Percentiles rank a stretch among this genome's conserved stretches.
Evolutionary conservation across 2,797 vertebrate genomes (phyloP).

Genomic region (Falco peregrinus): DNA sequence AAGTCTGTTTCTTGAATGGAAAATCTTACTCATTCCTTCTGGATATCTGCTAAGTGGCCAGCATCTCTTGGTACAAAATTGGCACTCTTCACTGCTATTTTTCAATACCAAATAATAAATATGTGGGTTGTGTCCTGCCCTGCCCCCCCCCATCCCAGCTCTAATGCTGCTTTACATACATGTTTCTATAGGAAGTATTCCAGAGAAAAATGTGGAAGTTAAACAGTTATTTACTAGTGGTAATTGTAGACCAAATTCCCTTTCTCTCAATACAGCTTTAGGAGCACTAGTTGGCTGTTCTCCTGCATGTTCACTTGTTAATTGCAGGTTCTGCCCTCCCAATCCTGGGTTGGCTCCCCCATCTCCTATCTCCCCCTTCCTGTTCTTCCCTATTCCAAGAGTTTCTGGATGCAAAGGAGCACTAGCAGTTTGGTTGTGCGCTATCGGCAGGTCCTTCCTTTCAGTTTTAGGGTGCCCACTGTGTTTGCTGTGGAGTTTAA

Average conservation of each 20-base stretch:
- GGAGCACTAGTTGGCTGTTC: not conserved
- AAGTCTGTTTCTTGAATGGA: not conserved
- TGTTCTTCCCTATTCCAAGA: not conserved
- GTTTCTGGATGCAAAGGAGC: not conserved
- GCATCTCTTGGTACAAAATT: not conserved
- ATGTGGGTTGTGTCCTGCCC: not conserved
- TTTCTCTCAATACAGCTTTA: not conserved
- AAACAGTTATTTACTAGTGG: not conserved
- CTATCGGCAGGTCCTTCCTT: not conserved
- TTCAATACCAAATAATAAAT: not conserved
- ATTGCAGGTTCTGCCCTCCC: not conserved
- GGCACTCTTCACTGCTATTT: not conserved
- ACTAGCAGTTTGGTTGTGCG: not conserved
- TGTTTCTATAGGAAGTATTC: not conserved
- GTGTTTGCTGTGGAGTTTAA: slow-evolving; percentile 21
- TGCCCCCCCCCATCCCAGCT: not conserved
- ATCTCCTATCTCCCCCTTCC: not conserved
- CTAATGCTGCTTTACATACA: not conserved
- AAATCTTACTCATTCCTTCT: not conserved
- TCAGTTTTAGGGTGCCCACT: not conserved
- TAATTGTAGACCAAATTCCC: not conserved
- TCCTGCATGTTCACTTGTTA: not conserved
- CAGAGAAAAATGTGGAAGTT: not conserved
- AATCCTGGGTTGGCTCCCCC: not conserved
- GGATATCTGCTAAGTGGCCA: not conserved